These are phyloP conservation scores for Ectropis grisescens DNA, from an alignment of 1,140 invertebrate genomes.

Conservation along the genomic window DNA sequence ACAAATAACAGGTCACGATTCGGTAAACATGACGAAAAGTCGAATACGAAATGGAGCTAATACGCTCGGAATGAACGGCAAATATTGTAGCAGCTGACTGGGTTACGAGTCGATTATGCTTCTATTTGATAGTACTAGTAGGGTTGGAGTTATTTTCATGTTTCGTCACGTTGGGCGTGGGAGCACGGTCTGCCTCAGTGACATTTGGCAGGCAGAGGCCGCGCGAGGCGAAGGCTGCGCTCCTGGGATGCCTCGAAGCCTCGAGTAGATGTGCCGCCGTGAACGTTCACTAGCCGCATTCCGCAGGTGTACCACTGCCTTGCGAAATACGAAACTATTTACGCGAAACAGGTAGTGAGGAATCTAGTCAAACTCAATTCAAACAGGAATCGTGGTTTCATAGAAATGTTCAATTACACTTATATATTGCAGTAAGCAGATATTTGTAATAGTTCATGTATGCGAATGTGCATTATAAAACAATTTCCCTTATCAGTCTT, in stretches of 20 bases:
- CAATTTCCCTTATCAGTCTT: too few species aligned
- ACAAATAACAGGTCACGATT: too few species aligned
- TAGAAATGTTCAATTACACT: too few species aligned
- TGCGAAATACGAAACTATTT: slow-evolving; percentile 18
- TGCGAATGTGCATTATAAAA: too few species aligned
- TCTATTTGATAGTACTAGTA: slow-evolving; percentile 2
- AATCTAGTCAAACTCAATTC: too few species aligned
- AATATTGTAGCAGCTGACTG: slow-evolving; percentile 18
- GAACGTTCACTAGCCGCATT: slow-evolving; percentile 52
- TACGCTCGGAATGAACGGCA: slow-evolving; percentile 5
- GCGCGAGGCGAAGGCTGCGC: slow-evolving; percentile 21
- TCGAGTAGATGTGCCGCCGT: slow-evolving; percentile 9
- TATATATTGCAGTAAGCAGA: too few species aligned
- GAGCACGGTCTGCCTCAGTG: slow-evolving; percentile 40
- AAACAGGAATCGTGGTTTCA: too few species aligned
- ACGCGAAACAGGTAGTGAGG: background rate
- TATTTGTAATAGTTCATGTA: too few species aligned
- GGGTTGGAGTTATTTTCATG: too few species aligned
- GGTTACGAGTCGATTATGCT: too few species aligned
- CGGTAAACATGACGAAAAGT: slow-evolving; percentile 3
- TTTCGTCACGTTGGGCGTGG: background rate
- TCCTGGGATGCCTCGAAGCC: slow-evolving; percentile 28
- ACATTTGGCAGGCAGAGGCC: slow-evolving; percentile 41
- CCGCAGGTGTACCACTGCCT: slow-evolving; percentile 21
- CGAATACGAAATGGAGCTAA: slow-evolving; percentile 14